phyloP scores from a whole-genome alignment of 1,140 invertebrate genomes.

The Pseudomyrmex gracilis region DNA sequence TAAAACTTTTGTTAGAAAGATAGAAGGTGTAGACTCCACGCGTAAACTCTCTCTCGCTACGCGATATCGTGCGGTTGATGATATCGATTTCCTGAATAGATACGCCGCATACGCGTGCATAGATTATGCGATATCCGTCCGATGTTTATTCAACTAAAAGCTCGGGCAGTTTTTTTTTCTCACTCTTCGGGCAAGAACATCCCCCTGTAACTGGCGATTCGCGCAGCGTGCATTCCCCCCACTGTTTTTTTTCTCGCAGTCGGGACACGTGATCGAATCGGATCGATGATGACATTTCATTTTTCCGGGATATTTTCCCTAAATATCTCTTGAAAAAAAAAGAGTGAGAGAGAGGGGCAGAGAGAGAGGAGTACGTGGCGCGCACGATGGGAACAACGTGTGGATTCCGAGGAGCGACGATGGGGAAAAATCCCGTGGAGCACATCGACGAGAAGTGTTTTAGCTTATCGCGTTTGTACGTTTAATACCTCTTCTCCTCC shows the following conservation, averaged over 20 bases:
- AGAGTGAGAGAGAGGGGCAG: not conserved
- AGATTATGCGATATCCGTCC: slow-evolving; percentile 59
- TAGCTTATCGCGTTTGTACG: slow-evolving; percentile 83
- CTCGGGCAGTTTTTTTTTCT: slow-evolving; percentile 50
- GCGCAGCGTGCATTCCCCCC: slow-evolving; percentile 15
- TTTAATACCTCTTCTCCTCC: slow-evolving; percentile 75
- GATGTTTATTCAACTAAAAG: slow-evolving; percentile 82
- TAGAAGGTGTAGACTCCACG: not conserved
- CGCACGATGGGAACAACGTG: slow-evolving; percentile 30
- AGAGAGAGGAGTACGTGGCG: not conserved
- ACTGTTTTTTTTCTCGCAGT: slow-evolving; percentile 3
- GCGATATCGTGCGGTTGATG: not conserved
- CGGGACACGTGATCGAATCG: slow-evolving; percentile 38
- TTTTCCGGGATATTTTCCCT: slow-evolving; percentile 54
- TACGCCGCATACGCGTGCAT: slow-evolving; percentile 11
- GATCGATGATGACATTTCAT: slow-evolving; percentile 49
- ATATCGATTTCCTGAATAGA: slow-evolving; percentile 37
- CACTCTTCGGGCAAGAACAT: slow-evolving; percentile 7
- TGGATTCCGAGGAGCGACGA: slow-evolving; percentile 13
- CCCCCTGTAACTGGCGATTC: not conserved
- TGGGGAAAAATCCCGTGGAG: slow-evolving; percentile 67
- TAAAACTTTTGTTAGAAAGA: slow-evolving; percentile 15
- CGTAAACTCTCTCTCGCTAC: not conserved
- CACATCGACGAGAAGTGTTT: slow-evolving; percentile 79
- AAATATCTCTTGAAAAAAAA: slow-evolving; percentile 57